These are phyloP conservation scores for Charaxes varanes DNA, from an alignment of 1,140 invertebrate species.

Conservation along the genomic window DNA sequence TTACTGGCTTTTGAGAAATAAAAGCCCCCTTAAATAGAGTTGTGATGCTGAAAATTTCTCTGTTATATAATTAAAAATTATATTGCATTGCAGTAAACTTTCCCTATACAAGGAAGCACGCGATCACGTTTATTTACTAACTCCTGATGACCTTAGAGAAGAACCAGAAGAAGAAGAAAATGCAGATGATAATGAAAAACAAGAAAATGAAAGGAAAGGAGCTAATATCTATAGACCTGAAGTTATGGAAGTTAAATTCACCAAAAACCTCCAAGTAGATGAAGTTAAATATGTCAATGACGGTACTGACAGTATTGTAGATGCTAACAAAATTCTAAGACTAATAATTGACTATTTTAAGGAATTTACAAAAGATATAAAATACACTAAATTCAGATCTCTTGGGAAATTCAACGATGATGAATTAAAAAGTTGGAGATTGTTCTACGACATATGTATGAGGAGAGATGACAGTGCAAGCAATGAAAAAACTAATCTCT, in stretches of 20 bases:
- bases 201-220: too few species aligned
- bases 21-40: too few species aligned
- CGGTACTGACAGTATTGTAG: not conserved
- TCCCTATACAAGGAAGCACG: slow-evolving; percentile 34
- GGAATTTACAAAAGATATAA: slow-evolving; percentile 18
- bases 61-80: too few species aligned
- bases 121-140: slow-evolving; percentile 27
- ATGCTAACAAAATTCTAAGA: not conserved
- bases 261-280: too few species aligned
- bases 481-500: slow-evolving; percentile 5
- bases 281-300: not conserved
- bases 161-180: not conserved
- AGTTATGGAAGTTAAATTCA: too few species aligned
- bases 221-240: too few species aligned
- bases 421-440: slow-evolving; percentile 12
- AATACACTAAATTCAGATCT: slow-evolving; percentile 26
- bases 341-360: slow-evolving; percentile 24
- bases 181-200: slow-evolving; percentile 1
- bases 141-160: slow-evolving; percentile 28
- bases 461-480: slow-evolving; percentile 3
- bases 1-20: too few species aligned
- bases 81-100: slow-evolving; percentile 25
- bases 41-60: too few species aligned
- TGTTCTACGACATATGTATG: slow-evolving; percentile 19
- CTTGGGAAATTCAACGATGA: slow-evolving; percentile 21